phyloP scores from a whole-genome alignment of 2,888 invertebrate species.

The Nezara viridula region DNA sequence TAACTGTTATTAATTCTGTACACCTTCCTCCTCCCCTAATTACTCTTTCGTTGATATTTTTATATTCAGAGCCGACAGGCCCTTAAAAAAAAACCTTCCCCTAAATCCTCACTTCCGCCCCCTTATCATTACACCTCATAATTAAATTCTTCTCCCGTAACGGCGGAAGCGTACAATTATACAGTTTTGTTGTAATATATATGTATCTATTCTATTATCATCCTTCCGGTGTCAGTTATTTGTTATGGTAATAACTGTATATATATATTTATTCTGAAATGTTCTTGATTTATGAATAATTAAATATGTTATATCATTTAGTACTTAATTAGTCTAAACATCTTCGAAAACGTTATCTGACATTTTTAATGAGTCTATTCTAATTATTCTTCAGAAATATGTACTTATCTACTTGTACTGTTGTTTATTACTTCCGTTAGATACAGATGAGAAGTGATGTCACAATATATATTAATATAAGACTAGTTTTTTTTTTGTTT shows the following conservation, averaged over 20 bases:
- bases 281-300: slow-evolving; percentile 13
- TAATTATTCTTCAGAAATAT: not conserved
- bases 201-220: slow-evolving; percentile 8
- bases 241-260: slow-evolving; percentile 10
- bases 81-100: not conserved
- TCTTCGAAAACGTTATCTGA: not conserved
- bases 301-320: not conserved
- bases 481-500: not conserved
- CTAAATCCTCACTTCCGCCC: slow-evolving; percentile 30
- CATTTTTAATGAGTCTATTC: not conserved
- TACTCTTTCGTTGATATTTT: slow-evolving; percentile 55
- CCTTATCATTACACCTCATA: slow-evolving; percentile 21
- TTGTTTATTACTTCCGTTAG: slow-evolving; percentile 32
- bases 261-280: not conserved
- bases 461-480: slow-evolving; percentile 6
- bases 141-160: not conserved
- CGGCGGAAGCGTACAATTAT: slow-evolving; percentile 19
- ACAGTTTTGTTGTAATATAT: slow-evolving; percentile 30
- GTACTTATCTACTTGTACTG: not conserved
- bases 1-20: slow-evolving; percentile 30
- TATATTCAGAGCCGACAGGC: slow-evolving; percentile 41
- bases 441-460: not conserved
- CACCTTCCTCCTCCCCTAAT: slow-evolving; percentile 21
- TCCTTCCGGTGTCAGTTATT: slow-evolving; percentile 7
- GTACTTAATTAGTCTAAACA: slow-evolving; percentile 34